phyloP scores from a whole-genome alignment of 2,888 invertebrate genomes.

The Eupeodes luniger region DNA sequence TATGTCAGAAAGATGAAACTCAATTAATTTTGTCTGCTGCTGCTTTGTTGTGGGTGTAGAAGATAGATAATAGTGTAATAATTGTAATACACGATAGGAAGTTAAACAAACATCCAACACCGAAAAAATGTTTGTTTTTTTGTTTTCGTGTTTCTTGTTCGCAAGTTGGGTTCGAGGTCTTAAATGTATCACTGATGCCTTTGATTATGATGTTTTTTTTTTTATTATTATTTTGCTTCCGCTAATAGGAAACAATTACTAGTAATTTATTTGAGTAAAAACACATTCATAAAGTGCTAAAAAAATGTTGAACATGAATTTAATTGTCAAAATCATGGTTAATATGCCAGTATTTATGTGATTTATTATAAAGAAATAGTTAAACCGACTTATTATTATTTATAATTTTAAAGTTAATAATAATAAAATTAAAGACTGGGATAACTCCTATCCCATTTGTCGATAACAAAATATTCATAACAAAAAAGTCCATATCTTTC shows the following conservation, averaged over 20 bases:
- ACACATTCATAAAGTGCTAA: background rate
- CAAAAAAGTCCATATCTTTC: too few relatives aligned
- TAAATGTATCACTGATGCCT: background rate
- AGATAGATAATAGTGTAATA: constrained; percentile 44
- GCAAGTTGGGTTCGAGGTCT: constrained; percentile 31
- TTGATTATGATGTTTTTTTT: background rate
- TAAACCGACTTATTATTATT: too few relatives aligned
- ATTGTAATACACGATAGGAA: constrained; percentile 47
- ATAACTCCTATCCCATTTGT: too few relatives aligned
- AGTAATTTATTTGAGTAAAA: constrained; percentile 5
- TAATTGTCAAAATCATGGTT: background rate
- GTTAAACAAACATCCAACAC: constrained; percentile 22
- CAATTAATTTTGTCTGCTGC: constrained; percentile 48
- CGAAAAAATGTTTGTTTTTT: constrained; percentile 9
- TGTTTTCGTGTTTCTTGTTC: constrained; percentile 16
- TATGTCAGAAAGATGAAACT: constrained; percentile 41
- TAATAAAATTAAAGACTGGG: too few relatives aligned
- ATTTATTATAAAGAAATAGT: too few relatives aligned
- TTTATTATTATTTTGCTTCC: constrained; percentile 16
- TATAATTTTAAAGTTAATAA: too few relatives aligned
- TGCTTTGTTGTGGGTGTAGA: constrained; percentile 55
- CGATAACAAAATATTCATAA: too few relatives aligned
- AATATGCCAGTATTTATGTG: too few relatives aligned
- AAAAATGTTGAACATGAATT: background rate
- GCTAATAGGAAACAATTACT: constrained; percentile 1